Percentiles rank a stretch among this genome's conserved stretches.
Conservation (phyloP, 37 sponge, comb jelly and placozoan species). For the Crambe crambe region DNA sequence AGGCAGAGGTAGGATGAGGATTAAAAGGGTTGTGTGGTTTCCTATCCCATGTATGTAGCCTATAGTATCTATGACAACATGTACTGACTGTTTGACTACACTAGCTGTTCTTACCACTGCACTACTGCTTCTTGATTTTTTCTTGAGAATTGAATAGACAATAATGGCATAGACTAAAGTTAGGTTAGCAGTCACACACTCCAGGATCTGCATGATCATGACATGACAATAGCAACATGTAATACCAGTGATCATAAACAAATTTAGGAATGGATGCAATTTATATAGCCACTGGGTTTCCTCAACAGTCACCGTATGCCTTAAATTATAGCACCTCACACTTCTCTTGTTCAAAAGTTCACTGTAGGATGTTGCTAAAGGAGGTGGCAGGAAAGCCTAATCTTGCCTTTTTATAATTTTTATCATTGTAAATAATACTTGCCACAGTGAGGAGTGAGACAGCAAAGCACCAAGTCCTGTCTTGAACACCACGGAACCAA, state of each 20-base stretch:
- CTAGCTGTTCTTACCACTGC: not conserved
- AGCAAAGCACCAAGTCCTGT: constrained; percentile 20
- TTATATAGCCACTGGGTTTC: too few species aligned
- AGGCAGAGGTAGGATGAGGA: too few species aligned
- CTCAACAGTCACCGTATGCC: too few species aligned
- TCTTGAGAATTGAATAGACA: constrained; percentile 2
- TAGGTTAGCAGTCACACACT: constrained; percentile 32
- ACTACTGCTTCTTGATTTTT: not conserved
- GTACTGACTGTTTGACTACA: not conserved
- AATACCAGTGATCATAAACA: too few species aligned
- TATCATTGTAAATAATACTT: not conserved
- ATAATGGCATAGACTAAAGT: constrained; percentile 35
- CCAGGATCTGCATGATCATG: constrained; percentile 24
- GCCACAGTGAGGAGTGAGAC: constrained; percentile 26
- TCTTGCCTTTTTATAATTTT: too few species aligned
- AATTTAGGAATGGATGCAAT: too few species aligned
- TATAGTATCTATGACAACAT: not conserved
- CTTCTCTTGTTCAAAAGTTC: too few species aligned
- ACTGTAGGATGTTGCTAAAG: too few species aligned
- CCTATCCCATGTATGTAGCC: not conserved
- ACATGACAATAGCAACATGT: too few species aligned
- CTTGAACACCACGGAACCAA: constrained; percentile 8
- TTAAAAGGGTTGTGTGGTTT: too few species aligned
- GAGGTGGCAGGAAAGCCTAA: too few species aligned
- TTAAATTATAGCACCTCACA: too few species aligned